These are phyloP conservation scores for Melanostoma scalare DNA, from an alignment of 2,888 invertebrate species.

Conservation along the genomic window DNA sequence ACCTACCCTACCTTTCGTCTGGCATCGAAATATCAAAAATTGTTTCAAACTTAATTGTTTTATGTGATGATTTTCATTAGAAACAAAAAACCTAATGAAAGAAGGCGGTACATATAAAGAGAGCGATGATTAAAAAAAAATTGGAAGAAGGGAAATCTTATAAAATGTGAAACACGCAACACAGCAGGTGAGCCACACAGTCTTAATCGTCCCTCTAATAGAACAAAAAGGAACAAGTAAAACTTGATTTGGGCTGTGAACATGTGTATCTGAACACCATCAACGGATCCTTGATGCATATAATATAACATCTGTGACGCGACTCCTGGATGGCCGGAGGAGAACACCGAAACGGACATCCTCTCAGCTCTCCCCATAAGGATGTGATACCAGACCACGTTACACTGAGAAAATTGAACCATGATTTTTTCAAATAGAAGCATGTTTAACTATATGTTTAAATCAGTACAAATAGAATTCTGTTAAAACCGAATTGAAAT, in stretches of 20 bases:
- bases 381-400: constrained; percentile 44
- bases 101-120: constrained; percentile 59
- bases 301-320: constrained; percentile 57
- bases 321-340: constrained; percentile 24
- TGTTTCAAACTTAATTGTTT: constrained; percentile 65
- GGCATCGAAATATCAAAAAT: constrained; percentile 51
- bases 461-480: too few species aligned
- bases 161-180: constrained; percentile 70
- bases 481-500: too few species aligned
- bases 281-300: constrained; percentile 6
- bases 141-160: constrained; percentile 45
- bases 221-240: constrained; percentile 34
- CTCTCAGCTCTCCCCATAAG: constrained; percentile 38
- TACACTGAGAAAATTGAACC: too few species aligned
- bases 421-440: too few species aligned
- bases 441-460: too few species aligned
- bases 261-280: constrained; percentile 62
- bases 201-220: constrained; percentile 67
- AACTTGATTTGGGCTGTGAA: constrained; percentile 60
- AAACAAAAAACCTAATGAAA: constrained; percentile 52
- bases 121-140: constrained; percentile 1
- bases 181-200: constrained; percentile 64
- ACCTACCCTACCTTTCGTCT: constrained; percentile 8
- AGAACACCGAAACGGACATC: neutral
- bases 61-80: constrained; percentile 65